Evolutionary conservation across 2,888 invertebrate genomes (phyloP).

Genomic region (Tortrix viridana): DNA sequence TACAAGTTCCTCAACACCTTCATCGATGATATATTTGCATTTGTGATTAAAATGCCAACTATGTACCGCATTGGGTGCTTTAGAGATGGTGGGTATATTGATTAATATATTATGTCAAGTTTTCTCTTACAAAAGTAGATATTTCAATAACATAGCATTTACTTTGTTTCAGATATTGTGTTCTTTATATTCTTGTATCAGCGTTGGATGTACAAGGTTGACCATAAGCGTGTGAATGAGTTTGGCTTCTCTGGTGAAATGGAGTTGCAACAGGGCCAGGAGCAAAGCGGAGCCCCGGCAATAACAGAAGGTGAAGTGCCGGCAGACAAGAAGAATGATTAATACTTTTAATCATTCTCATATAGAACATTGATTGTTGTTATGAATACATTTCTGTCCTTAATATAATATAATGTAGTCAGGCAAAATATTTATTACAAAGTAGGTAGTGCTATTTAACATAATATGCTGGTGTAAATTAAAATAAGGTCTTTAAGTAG

Average conservation of each 20-base stretch:
- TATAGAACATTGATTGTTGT: slow-evolving; percentile 28
- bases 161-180: slow-evolving; percentile 91
- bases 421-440: slow-evolving; percentile 27
- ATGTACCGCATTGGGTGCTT: slow-evolving; percentile 99
- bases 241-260: slow-evolving; percentile 99
- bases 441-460: slow-evolving; percentile 20
- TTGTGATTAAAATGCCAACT: slow-evolving; percentile 99
- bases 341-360: slow-evolving; percentile 41
- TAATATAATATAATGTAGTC: slow-evolving; percentile 23
- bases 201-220: slow-evolving; percentile 99
- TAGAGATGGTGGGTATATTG: slow-evolving; percentile 90
- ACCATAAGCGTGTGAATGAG: slow-evolving; percentile 97
- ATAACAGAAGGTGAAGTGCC: slow-evolving; percentile 62
- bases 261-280: slow-evolving; percentile 84
- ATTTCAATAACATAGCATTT: slow-evolving; percentile 30
- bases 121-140: not conserved
- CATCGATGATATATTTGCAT: slow-evolving; percentile 99
- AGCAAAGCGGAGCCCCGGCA: slow-evolving; percentile 63
- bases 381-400: slow-evolving; percentile 27
- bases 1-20: slow-evolving; percentile 99
- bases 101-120: slow-evolving; percentile 5
- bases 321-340: slow-evolving; percentile 78
- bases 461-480: slow-evolving; percentile 25
- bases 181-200: slow-evolving; percentile 99
- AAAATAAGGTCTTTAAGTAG: not conserved